Base-by-base conservation (phyloP, 2,113 vertebrate genomes). In the Odontophorus gujanensis region DNA sequence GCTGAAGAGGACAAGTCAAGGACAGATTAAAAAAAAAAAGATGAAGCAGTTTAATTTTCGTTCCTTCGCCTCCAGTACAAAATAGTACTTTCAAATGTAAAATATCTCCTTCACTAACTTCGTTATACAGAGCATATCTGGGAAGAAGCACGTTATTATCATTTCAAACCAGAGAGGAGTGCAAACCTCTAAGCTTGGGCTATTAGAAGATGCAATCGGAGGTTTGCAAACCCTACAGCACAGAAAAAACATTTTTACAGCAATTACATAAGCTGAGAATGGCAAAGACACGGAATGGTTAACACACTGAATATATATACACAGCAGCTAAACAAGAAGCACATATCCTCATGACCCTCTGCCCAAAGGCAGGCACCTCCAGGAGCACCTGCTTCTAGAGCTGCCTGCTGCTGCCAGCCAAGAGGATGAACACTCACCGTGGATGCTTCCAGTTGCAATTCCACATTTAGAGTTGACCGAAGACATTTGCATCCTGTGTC, bases 1-100 rank as follows among this genome's bases (percentile, higher is more conserved):
- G 26, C 75, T 85, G 6, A 53, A 95, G 95, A 95, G 95, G 92
- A 78, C 85, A 90, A 97, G 93, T 95, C 95, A 97, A 97, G 95
- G 96, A 82, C 87, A 95, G 85, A 84, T 74, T 71, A 53, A 53
- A 82, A 42, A 61, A 75, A 57, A 78, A 45, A 62, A 87, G 32
- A 91, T 45, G 24, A 28, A 26, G 30, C 18, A 63, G 51, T 66
- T 61, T 40, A 16, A 8, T 13, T 7, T 19, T 51, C 16, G 9
- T 63, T 25, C 20, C 30, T 30, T 25, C 13, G 28, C 18, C 47
- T 73, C 66, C 47, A 36, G 36, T 18, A 58, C 55, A 65, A 79
- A 75, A 45, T 12, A 78, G 5, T 47, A 55, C 59, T 90, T 96
- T 90, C 83, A 96, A 96, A 86, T 89, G 36, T 75, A 92, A 97